Percentiles rank a stretch among this genome's conserved stretches.
Conservation (phyloP, 2,888 invertebrate species). For the Lomographa bimaculata region DNA sequence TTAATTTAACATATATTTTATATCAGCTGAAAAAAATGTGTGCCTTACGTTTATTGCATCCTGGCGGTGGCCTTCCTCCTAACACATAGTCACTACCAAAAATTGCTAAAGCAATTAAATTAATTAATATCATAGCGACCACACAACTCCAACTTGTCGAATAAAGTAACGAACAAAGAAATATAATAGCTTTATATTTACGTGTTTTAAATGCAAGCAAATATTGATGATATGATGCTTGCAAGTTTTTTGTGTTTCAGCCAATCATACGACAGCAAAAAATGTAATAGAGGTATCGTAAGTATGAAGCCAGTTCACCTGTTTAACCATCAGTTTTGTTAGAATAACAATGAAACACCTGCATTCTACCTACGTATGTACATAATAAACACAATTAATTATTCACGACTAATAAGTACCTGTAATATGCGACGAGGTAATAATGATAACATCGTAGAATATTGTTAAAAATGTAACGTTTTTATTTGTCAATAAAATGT, state of each 20-base stretch:
- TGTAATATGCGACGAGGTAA: no score
- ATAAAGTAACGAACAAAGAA: background rate
- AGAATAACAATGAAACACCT: background rate
- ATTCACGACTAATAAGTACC: no score
- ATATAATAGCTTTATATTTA: background rate
- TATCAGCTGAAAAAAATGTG: no score
- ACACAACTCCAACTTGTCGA: background rate
- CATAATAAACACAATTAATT: no score
- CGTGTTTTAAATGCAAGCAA: background rate
- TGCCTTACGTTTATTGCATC: no score
- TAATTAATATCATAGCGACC: conserved; percentile 8
- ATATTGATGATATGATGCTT: background rate
- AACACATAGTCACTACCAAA: background rate
- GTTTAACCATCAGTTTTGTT: conserved; percentile 1
- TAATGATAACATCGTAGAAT: no score
- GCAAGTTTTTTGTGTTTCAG: background rate
- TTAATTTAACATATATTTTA: no score
- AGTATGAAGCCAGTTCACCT: conserved; percentile 1
- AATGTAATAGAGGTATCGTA: no score
- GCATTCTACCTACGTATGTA: no score
- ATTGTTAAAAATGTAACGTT: no score
- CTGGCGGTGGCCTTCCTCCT: no score
- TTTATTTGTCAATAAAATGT: no score
- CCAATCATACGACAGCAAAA: background rate
- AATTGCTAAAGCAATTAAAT: background rate